These are phyloP conservation scores for Heteromurus nitidus DNA, from an alignment of 2,888 invertebrate genomes.

Conservation along the genomic window DNA sequence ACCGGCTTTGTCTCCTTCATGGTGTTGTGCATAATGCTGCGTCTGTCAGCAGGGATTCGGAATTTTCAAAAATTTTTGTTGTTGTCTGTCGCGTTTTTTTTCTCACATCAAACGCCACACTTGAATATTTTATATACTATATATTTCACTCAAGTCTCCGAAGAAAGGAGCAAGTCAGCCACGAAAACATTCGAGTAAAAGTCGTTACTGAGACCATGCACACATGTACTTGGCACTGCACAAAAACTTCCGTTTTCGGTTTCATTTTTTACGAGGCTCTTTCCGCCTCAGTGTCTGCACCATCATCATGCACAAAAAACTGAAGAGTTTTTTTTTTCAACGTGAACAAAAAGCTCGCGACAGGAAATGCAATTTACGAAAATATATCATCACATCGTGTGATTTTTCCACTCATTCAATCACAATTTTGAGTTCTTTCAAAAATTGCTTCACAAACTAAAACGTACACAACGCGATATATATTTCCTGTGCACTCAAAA, in stretches of 20 bases:
- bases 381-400: neutral
- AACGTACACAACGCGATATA: too few species aligned
- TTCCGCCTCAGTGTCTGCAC: slow-evolving; percentile 48
- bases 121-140: too few species aligned
- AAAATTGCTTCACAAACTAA: too few species aligned
- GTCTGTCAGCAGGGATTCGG: neutral
- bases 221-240: neutral
- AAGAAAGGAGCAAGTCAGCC: neutral
- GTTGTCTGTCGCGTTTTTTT: neutral
- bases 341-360: neutral
- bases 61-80: neutral
- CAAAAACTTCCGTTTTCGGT: slow-evolving; percentile 44
- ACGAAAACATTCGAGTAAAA: neutral
- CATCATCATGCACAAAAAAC: neutral
- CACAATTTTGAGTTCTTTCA: neutral
- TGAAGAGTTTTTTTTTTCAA: too few species aligned
- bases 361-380: neutral
- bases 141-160: neutral
- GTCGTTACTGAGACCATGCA: neutral
- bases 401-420: neutral
- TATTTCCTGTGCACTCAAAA: too few species aligned
- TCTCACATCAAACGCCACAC: neutral
- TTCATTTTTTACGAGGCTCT: slow-evolving; percentile 36
- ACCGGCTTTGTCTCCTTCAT: slow-evolving; percentile 10
- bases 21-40: neutral